Conservation (phyloP, 2,113 vertebrate genomes). For the Grallaria varia region DNA sequence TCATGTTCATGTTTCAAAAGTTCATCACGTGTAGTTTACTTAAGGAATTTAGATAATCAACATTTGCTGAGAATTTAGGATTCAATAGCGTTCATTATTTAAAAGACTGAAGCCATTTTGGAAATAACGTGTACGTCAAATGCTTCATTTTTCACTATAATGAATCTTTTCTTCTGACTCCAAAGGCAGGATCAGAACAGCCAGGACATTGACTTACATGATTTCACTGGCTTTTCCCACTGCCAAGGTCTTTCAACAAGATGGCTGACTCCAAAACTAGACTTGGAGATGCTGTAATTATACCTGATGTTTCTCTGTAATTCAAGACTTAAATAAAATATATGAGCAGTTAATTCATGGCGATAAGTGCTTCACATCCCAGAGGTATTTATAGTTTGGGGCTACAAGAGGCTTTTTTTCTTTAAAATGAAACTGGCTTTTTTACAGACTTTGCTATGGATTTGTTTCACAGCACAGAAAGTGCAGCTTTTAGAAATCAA, state of each 20-base stretch:
- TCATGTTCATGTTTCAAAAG: constrained; percentile 56
- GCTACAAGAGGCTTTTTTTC: not conserved
- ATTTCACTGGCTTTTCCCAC: not conserved
- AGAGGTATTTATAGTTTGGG: not conserved
- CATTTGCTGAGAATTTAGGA: constrained; percentile 35
- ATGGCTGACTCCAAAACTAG: constrained; percentile 44
- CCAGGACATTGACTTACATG: constrained; percentile 36
- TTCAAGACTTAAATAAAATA: constrained; percentile 58
- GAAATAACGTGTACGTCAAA: constrained; percentile 46
- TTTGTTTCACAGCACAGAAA: constrained; percentile 19
- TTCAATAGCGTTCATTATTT: constrained; percentile 55
- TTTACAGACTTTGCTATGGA: not conserved
- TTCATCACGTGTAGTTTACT: constrained; percentile 50
- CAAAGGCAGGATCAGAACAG: not conserved
- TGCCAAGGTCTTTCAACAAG: constrained; percentile 65
- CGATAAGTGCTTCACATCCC: not conserved
- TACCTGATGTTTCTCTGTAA: constrained; percentile 28
- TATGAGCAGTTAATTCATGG: not conserved
- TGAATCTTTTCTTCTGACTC: constrained; percentile 50
- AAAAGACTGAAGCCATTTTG: constrained; percentile 21
- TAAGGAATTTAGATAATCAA: constrained; percentile 60
- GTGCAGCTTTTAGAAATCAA: constrained; percentile 22
- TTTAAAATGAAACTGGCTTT: constrained; percentile 5
- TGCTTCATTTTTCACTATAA: constrained; percentile 49
- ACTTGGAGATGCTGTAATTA: constrained; percentile 55